phyloP scores from a whole-genome alignment of 1,140 invertebrate species.

The Epicauta chinensis region DNA sequence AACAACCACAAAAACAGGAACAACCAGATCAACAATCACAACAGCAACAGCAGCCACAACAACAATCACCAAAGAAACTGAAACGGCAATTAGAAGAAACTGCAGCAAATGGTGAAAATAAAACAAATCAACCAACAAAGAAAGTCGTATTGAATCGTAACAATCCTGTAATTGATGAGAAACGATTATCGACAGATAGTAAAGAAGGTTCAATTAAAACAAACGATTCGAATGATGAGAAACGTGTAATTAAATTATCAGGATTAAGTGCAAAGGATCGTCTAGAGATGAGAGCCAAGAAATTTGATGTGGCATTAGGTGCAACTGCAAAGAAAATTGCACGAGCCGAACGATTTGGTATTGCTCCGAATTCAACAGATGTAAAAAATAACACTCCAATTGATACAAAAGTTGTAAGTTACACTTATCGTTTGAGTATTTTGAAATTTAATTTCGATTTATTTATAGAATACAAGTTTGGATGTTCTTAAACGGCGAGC shows the following conservation, averaged over 20 bases:
- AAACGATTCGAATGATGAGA: slow-evolving; percentile 33
- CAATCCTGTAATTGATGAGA: slow-evolving; percentile 18
- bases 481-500: slow-evolving; percentile 67
- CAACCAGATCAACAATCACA: slow-evolving; percentile 27
- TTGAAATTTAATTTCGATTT: slow-evolving; percentile 2
- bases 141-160: slow-evolving; percentile 62
- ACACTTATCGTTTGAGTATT: not conserved
- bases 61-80: slow-evolving; percentile 24
- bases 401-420: slow-evolving; percentile 11
- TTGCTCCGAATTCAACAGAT: slow-evolving; percentile 32
- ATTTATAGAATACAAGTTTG: slow-evolving; percentile 37
- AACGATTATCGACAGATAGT: slow-evolving; percentile 24
- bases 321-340: slow-evolving; percentile 57
- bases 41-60: slow-evolving; percentile 19
- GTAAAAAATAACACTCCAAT: slow-evolving; percentile 6
- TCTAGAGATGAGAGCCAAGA: slow-evolving; percentile 69
- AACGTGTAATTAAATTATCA: slow-evolving; percentile 54
- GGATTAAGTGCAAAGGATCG: slow-evolving; percentile 61
- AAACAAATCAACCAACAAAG: slow-evolving; percentile 40
- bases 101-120: slow-evolving; percentile 30
- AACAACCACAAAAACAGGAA: slow-evolving; percentile 19
- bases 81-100: slow-evolving; percentile 43
- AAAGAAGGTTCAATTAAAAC: slow-evolving; percentile 9
- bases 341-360: slow-evolving; percentile 59
- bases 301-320: slow-evolving; percentile 62